Percentiles rank a stretch among this genome's conserved stretches.
Evolutionary conservation across 2,113 vertebrate genomes (phyloP).

Genomic region (Vidua chalybeata): DNA sequence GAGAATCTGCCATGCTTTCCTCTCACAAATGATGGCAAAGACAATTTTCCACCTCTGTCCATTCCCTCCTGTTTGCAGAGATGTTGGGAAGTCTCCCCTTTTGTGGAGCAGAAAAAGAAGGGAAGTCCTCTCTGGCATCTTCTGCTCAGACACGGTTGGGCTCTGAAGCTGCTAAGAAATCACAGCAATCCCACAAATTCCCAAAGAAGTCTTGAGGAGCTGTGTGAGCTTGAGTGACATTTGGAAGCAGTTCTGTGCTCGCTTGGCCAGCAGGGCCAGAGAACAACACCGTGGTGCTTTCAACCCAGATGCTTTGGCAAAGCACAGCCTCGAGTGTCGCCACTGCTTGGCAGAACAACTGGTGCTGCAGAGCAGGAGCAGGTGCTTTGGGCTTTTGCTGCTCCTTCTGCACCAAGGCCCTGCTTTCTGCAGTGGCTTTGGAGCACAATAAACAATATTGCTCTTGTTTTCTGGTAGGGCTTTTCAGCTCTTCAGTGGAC

Average conservation of each 20-base stretch:
- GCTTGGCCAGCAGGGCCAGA: not conserved
- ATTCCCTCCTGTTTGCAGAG: not conserved
- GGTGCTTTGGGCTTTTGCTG: not conserved
- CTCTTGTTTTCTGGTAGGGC: not conserved
- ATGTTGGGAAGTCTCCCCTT: not conserved
- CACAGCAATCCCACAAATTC: not conserved
- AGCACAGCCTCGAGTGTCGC: not conserved
- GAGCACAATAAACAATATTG: not conserved
- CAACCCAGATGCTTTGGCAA: conserved; percentile 58
- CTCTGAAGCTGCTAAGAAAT: not conserved
- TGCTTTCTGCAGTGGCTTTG: not conserved
- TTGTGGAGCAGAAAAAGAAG: not conserved
- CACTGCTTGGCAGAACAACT: conserved; percentile 34
- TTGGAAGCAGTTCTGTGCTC: not conserved
- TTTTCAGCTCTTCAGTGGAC: not conserved
- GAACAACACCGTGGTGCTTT: not conserved
- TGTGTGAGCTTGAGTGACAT: not conserved
- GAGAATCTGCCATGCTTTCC: not conserved
- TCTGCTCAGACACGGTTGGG: rapidly evolving
- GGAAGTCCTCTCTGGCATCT: not conserved
- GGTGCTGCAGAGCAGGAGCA: conserved; percentile 42
- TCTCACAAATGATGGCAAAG: not conserved
- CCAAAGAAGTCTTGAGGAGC: not conserved
- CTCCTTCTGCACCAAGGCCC: not conserved
- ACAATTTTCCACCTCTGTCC: not conserved